phyloP scores from a whole-genome alignment of 2,797 vertebrate species.

The Decapterus maruadsi region DNA sequence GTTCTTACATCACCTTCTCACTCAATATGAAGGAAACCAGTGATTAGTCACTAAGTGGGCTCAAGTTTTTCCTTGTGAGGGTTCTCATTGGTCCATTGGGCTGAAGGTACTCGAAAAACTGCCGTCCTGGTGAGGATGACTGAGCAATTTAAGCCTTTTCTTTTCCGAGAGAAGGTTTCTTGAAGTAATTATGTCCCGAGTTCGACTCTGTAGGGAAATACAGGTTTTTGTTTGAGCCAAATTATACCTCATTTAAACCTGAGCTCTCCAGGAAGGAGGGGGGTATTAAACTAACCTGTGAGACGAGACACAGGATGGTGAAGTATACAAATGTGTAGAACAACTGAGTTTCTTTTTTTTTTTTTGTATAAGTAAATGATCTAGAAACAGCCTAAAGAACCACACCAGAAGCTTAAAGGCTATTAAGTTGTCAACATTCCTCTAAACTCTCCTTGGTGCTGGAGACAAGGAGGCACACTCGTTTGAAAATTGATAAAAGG shows the following conservation, averaged over 20 bases:
- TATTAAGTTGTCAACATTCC: constrained; percentile 63
- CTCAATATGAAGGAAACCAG: constrained; percentile 14
- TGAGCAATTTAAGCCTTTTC: constrained; percentile 1
- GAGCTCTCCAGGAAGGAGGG: background rate
- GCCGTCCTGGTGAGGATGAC: constrained; percentile 10
- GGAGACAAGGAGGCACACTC: constrained; percentile 32
- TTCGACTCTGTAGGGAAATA: constrained; percentile 31
- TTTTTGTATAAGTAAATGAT: constrained; percentile 18
- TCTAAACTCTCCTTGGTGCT: constrained; percentile 40
- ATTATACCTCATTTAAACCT: constrained; percentile 21
- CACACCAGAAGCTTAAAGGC: constrained; percentile 34
- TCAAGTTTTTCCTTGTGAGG: constrained; percentile 11
- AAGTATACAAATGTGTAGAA: constrained; percentile 21
- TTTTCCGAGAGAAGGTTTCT: constrained; percentile 13
- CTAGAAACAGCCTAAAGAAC: constrained; percentile 24
- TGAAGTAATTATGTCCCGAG: constrained; percentile 17
- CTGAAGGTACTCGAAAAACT: constrained; percentile 5
- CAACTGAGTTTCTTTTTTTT: background rate
- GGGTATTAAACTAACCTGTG: constrained; percentile 7
- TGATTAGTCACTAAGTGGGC: constrained; percentile 29
- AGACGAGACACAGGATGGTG: constrained; percentile 2
- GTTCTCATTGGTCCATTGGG: constrained; percentile 34
- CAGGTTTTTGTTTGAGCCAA: constrained; percentile 23
- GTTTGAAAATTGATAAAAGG: constrained; percentile 40
- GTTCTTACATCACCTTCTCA: background rate